A percentile compares a stretch with the other conserved stretches of the same genome.
phyloP scores from a whole-genome alignment of 2,888 invertebrate genomes.

The Merodon equestris region DNA sequence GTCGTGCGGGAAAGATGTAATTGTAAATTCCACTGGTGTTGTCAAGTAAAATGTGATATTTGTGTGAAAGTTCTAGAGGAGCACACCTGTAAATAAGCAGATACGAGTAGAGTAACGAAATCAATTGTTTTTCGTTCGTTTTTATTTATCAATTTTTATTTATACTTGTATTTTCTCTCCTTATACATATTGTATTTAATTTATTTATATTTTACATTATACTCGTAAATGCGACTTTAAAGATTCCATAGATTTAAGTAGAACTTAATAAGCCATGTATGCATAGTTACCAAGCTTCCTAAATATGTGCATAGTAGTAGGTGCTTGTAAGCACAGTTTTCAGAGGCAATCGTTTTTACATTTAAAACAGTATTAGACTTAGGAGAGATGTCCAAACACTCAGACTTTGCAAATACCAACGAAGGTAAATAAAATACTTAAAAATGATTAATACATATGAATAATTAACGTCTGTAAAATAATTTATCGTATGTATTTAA shows the following conservation, averaged over 20 bases:
- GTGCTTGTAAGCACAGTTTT: not conserved
- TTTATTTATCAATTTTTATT: slow-evolving; percentile 61
- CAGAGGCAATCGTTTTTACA: slow-evolving; percentile 28
- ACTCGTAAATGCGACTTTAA: slow-evolving; percentile 27
- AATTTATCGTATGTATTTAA: not conserved
- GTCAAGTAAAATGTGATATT: slow-evolving; percentile 93
- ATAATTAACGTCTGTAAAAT: slow-evolving; percentile 53
- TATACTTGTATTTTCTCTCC: not conserved
- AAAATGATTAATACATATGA: not conserved
- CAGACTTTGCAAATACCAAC: slow-evolving; percentile 31
- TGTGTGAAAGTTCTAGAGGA: slow-evolving; percentile 88
- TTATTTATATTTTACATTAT: slow-evolving; percentile 12
- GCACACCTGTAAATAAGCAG: slow-evolving; percentile 90
- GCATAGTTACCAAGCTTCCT: too few relatives aligned
- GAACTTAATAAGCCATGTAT: slow-evolving; percentile 33
- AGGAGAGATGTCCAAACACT: slow-evolving; percentile 3
- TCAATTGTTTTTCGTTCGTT: slow-evolving; percentile 27
- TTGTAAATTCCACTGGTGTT: slow-evolving; percentile 98
- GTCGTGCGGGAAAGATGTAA: slow-evolving; percentile 90
- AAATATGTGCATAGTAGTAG: too few relatives aligned
- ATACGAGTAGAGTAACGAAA: slow-evolving; percentile 1
- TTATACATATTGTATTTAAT: too few relatives aligned
- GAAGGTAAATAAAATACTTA: slow-evolving; percentile 15
- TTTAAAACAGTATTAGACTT: slow-evolving; percentile 56
- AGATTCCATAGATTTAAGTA: slow-evolving; percentile 61